Evolutionary conservation across 2,888 invertebrate genomes (phyloP).

Genomic region (Scrobipalpa costella): DNA sequence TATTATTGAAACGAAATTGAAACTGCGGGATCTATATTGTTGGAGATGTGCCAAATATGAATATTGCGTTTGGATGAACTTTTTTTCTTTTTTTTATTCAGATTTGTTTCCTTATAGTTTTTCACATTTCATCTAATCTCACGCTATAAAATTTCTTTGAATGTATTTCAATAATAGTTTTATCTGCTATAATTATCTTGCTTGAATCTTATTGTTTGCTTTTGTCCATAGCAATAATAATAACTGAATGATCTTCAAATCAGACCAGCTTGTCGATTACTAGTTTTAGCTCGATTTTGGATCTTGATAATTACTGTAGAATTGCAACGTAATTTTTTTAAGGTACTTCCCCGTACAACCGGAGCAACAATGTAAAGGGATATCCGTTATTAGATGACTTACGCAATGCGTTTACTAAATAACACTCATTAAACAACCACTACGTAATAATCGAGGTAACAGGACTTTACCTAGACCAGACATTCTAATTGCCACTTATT

Average conservation of each 20-base stretch:
- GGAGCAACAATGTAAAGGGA: constrained; percentile 22
- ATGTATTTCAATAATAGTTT: too few species aligned
- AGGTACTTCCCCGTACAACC: constrained; percentile 15
- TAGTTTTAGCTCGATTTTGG: not conserved
- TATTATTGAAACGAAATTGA: constrained; percentile 10
- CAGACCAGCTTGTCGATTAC: not conserved
- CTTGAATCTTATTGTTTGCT: too few species aligned
- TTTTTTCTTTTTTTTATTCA: not conserved
- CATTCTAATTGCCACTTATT: constrained; percentile 20
- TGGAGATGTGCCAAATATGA: not conserved
- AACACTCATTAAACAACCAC: constrained; percentile 22
- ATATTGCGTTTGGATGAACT: not conserved
- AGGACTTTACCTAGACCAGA: constrained; percentile 25
- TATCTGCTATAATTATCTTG: too few species aligned
- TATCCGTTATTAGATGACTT: constrained; percentile 26
- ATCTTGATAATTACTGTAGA: not conserved
- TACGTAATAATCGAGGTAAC: constrained; percentile 23
- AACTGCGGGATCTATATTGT: constrained; percentile 14
- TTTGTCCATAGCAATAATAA: too few species aligned
- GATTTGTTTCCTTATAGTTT: not conserved
- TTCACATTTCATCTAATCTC: too few species aligned
- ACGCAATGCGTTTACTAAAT: constrained; percentile 19
- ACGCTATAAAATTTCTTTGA: too few species aligned
- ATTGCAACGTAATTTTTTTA: not conserved
- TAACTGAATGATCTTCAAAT: too few species aligned